Evolutionary conservation across 2,888 invertebrate species (phyloP), one percentile per base, ranked within the genome.

Genomic region (Baronia brevicornis): DNA sequence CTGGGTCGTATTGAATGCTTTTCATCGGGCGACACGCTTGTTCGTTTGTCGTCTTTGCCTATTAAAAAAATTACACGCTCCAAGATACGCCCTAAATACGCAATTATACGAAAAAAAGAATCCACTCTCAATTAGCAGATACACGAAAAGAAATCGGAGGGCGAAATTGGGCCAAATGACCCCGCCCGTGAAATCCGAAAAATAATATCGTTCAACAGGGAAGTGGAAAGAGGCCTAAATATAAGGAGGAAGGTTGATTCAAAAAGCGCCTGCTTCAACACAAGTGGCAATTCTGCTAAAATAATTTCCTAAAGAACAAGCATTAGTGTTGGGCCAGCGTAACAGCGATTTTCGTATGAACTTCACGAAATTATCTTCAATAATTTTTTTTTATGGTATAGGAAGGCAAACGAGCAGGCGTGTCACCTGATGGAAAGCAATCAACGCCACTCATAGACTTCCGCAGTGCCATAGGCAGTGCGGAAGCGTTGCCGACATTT

Each of bases 251-350:
- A 46, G 43, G 46, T 45, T 42, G 40, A 44, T 43, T 46, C 44
- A 20, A 37, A 46, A 49, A 46, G 39, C 41, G 51, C 53, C 54
- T 48, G 50, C 67, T 62, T 41, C 43, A 54, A 42, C 51, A 45
- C 57, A 46, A 69, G 69, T 58, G 72, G 67, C 64, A 66, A 68
- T 70, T 51, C 54, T 51, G 56, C 59, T 66, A 54, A 68, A 68
- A 71, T 71, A 59, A 67, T 67, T 69, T 66, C 62, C 56, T 51
- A 59, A 61, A 51, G 60, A 67, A 66, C 23, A 23, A 28, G 27
- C 66, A 60, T 62, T 53, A 48, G 42, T 18, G 25, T 35, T 14
- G 39, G 29, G 46, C 46, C 56, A 33, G 34, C 7, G 9, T 39
- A 40, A 41, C 1, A 4, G 8, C 53, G 46, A 46, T 14, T 21